Base-by-base conservation (phyloP, 2,797 vertebrate species). In the Sarcophilus harrisii region DNA sequence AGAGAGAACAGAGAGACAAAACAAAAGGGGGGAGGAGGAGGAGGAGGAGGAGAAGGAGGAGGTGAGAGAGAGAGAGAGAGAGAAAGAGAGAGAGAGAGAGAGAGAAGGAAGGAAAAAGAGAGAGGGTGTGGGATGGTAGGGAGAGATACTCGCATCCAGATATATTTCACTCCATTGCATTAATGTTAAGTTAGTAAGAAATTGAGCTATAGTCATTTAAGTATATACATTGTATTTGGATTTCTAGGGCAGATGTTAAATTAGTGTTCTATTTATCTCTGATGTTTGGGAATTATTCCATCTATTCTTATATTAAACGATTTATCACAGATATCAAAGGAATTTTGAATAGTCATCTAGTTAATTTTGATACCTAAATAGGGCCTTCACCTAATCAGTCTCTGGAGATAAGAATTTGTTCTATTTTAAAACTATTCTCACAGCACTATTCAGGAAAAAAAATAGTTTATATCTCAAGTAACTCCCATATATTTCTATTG, bases 201-300 rank as follows among this genome's bases (percentile, higher is more conserved):
- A 81, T 81, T 81, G 10, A 45, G 18, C 21, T 24, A 38, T 45
- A 81, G 24, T 45, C 66, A 81, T 81, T 24, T 81, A 45, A 45
- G 24, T 81, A 10, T 45, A 24, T 81, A 81, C 5, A 38, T 73
- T 24, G 18, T 45, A 66, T 81, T 81, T 81, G 18, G 66, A 81
- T 81, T 81, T 81, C n/a, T 81, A 24, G 66, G 66, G 66, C 66
- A 81, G 66, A 81, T 81, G 6, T 81, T 73, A 38, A 66, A 66
- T 73, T 73, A 81, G n/a, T 81, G 66, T 81, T 81, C 66, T n/a
- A 81, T 81, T 81, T 81, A 81, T 81, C 18, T 81, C n/a, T 81
- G 66, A 24, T 81, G 3, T 81, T 24, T 81, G 66, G 66, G 66
- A 81, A 81, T 81, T 81, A 81, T 38, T 38, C 8, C 38, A 24